These are phyloP conservation scores for Philypnodon macrostomus DNA, from an alignment of 2,797 vertebrate genomes.

Conservation along the genomic window DNA sequence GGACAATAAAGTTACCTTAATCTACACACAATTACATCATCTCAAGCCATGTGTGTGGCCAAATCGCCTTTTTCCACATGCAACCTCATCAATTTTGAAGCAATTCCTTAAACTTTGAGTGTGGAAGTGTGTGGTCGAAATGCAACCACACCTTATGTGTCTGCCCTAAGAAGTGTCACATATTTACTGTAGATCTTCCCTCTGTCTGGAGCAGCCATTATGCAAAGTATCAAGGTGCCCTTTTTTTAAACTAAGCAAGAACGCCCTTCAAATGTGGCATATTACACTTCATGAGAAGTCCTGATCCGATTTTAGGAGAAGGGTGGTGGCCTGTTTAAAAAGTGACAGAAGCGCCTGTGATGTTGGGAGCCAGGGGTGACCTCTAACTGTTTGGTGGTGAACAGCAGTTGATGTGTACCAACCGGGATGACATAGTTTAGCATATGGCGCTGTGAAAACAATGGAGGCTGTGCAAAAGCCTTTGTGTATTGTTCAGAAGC, in stretches of 20 bases:
- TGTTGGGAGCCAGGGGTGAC: conserved; percentile 12
- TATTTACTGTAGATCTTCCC: conserved; percentile 14
- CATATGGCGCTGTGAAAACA: conserved; percentile 15
- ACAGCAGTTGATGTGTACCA: conserved; percentile 4
- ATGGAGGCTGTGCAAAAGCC: conserved; percentile 11
- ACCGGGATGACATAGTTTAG: not conserved
- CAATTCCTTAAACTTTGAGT: too few relatives aligned
- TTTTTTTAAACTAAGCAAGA: conserved; percentile 36
- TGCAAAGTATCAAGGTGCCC: conserved; percentile 34
- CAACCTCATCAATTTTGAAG: too few relatives aligned
- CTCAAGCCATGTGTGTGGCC: too few relatives aligned
- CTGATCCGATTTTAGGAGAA: conserved; percentile 34
- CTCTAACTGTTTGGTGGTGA: conserved; percentile 24
- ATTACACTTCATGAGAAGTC: conserved; percentile 15
- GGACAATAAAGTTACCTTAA: too few relatives aligned
- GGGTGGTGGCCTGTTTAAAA: conserved; percentile 42
- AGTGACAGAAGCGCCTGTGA: conserved; percentile 22
- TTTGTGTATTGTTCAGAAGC: not conserved
- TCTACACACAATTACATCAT: too few relatives aligned
- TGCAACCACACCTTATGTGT: not conserved
- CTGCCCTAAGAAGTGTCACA: conserved; percentile 13
- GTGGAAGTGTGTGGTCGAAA: too few relatives aligned
- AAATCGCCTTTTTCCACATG: too few relatives aligned
- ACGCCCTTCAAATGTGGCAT: conserved; percentile 36
- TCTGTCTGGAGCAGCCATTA: conserved; percentile 4